phyloP scores from a whole-genome alignment of 2,113 vertebrate genomes.

The Psettodes erumei region DNA sequence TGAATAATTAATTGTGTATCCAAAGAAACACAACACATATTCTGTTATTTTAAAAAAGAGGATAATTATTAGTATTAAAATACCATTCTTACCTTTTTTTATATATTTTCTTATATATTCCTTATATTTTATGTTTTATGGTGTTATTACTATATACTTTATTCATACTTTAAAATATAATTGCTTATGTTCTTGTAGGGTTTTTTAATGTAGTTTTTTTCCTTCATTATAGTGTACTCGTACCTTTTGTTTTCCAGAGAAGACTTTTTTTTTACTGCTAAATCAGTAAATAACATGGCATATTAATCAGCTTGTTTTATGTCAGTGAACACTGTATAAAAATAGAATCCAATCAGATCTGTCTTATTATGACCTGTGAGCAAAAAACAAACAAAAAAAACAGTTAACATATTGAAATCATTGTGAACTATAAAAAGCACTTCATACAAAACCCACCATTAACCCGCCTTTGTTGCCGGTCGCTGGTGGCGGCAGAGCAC shows the following conservation, averaged over 20 bases:
- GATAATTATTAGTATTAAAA: too few species aligned
- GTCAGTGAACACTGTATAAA: not conserved
- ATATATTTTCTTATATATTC: too few species aligned
- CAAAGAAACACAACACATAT: too few species aligned
- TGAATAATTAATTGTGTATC: not conserved
- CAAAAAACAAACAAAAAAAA: too few species aligned
- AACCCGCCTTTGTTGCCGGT: not conserved
- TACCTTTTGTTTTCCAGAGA: not conserved
- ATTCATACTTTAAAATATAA: not conserved
- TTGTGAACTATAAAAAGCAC: too few species aligned
- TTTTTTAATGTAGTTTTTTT: not conserved
- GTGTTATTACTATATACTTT: too few species aligned
- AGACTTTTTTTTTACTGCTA: not conserved
- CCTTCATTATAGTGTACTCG: not conserved
- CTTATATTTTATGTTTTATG: too few species aligned
- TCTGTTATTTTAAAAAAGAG: too few species aligned
- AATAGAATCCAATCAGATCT: not conserved
- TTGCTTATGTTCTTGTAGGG: not conserved
- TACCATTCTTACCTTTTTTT: too few species aligned
- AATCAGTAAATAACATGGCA: not conserved
- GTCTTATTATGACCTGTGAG: not conserved
- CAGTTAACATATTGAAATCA: too few species aligned
- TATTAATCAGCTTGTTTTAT: not conserved
- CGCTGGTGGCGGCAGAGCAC: constrained; percentile 24
- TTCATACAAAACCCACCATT: not conserved